phyloP scores from a whole-genome alignment of 2,888 invertebrate species.

The Archips xylosteana region DNA sequence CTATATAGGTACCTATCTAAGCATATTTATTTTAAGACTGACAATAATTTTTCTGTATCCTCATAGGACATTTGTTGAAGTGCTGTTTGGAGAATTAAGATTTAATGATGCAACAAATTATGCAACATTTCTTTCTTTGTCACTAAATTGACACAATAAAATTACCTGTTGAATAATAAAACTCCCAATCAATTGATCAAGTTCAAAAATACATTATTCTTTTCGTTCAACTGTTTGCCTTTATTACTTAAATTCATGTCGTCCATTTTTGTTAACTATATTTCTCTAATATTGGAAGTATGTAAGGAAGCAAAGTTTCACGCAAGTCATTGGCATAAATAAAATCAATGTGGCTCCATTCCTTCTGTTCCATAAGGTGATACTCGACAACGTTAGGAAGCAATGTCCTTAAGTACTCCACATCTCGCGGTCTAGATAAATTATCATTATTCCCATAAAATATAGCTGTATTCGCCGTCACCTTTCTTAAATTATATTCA shows the following conservation, averaged over 20 bases:
- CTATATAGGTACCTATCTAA: no score
- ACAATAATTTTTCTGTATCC: no score
- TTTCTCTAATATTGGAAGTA: conserved; percentile 25
- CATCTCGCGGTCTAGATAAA: conserved; percentile 36
- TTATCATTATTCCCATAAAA: conserved; percentile 38
- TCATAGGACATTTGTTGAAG: no score
- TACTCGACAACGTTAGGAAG: conserved; percentile 41
- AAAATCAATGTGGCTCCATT: conserved; percentile 43
- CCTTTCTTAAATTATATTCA: conserved; percentile 51
- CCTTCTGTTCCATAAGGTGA: conserved; percentile 29
- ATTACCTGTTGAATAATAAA: no score
- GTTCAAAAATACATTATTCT: no score
- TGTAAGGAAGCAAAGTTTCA: conserved; percentile 20
- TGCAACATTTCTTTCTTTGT: no score
- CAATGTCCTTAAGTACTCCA: conserved; percentile 39
- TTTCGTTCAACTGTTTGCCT: neutral
- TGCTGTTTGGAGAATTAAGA: no score
- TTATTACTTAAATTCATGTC: neutral
- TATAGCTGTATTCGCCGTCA: conserved; percentile 47
- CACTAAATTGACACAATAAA: no score
- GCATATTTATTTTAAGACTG: no score
- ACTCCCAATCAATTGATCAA: no score
- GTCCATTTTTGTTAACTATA: neutral
- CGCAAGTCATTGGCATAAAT: conserved; percentile 38
- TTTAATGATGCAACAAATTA: no score